A percentile compares a stretch with the other conserved stretches of the same genome.
These are phyloP conservation scores for Diaprepes abbreviatus DNA, from an alignment of 2,888 invertebrate genomes.

Conservation along the genomic window DNA sequence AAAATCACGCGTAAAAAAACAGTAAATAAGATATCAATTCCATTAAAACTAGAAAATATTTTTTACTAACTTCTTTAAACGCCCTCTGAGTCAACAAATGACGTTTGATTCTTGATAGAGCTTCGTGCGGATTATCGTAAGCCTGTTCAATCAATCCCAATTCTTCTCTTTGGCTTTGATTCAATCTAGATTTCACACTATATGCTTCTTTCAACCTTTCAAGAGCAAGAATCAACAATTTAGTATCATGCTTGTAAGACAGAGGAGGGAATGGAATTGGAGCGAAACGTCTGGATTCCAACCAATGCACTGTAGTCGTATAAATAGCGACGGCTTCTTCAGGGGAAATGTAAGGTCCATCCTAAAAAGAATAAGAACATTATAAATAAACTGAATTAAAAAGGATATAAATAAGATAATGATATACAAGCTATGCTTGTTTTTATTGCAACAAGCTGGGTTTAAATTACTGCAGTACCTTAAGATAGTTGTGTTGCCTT, in stretches of 20 bases:
- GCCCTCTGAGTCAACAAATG: constrained; percentile 98
- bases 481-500: constrained; percentile 98
- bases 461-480: no score
- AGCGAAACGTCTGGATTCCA: constrained; percentile 97
- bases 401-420: no score
- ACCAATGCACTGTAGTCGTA: constrained; percentile 99
- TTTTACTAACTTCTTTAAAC: constrained; percentile 87
- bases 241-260: constrained; percentile 99
- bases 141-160: constrained; percentile 99
- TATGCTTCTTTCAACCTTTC: constrained; percentile 98
- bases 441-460: constrained; percentile 54
- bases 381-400: constrained; percentile 26
- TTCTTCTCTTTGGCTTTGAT: constrained; percentile 99
- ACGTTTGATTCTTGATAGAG: constrained; percentile 98
- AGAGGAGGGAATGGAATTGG: constrained; percentile 99
- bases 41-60: no score
- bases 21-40: no score
- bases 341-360: constrained; percentile 99
- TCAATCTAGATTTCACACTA: constrained; percentile 95
- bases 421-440: neutral
- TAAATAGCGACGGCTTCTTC: constrained; percentile 99
- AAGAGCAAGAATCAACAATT: constrained; percentile 94
- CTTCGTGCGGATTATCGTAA: constrained; percentile 99
- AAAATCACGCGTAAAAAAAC: no score
- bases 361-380: constrained; percentile 71